These are phyloP conservation scores for Ochropleura plecta DNA, from an alignment of 2,888 invertebrate genomes.

Conservation along the genomic window DNA sequence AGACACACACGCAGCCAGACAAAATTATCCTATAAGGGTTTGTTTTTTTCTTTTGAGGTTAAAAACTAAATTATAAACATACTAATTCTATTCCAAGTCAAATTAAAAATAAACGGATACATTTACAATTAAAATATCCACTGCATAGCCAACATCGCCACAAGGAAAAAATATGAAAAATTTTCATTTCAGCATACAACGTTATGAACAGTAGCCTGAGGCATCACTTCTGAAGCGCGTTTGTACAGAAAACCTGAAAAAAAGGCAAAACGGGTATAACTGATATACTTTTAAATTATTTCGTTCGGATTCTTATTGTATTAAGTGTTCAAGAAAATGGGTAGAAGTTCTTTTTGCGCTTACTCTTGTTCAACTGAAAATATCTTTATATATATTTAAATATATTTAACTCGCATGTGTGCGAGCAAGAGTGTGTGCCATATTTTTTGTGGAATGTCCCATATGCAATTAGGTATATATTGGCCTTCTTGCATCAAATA, in stretches of 20 bases:
- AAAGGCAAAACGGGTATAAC: neutral
- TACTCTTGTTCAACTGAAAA: neutral
- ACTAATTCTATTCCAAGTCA: neutral
- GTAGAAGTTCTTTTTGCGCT: neutral
- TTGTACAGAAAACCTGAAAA: conserved; percentile 28
- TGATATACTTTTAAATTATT: conserved; percentile 46
- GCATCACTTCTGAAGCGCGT: conserved; percentile 19
- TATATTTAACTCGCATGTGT: too few species aligned
- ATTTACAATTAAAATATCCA: neutral
- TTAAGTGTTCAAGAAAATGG: neutral
- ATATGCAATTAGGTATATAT: too few species aligned
- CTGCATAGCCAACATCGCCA: neutral
- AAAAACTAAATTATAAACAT: too few species aligned
- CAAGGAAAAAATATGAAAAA: conserved; percentile 9
- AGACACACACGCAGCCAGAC: too few species aligned
- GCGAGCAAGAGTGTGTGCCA: too few species aligned
- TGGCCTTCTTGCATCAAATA: too few species aligned
- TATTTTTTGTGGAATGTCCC: too few species aligned
- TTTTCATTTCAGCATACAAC: conserved; percentile 22
- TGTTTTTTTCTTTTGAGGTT: too few species aligned
- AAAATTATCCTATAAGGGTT: too few species aligned
- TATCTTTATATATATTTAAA: neutral
- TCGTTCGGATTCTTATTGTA: conserved; percentile 20
- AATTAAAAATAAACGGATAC: conserved; percentile 2
- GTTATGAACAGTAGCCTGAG: conserved; percentile 15